Evolutionary conservation across 2,888 invertebrate genomes (phyloP), one percentile per base, ranked within the genome.

Genomic region (Tinea semifulvella): DNA sequence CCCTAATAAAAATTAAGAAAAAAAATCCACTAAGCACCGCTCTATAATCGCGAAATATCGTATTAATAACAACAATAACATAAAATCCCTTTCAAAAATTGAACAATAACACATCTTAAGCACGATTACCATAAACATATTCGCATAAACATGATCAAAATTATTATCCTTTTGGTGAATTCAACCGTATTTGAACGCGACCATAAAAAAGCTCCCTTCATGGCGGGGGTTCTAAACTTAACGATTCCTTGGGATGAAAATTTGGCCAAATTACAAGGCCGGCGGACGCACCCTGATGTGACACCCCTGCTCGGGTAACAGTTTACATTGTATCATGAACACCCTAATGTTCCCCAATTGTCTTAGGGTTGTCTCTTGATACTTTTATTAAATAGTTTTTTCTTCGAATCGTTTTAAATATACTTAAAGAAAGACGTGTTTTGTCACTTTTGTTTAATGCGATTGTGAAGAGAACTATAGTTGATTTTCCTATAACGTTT

Each of bases 291-390:
- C 36, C 43, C 43, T 43, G 28, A 19, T 25, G 60, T 56, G 62
- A 64, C 68, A 69, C 75, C 77, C 79, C 63, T 61, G 56, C 53
- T 54, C 50, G 53, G 50, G 58, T 47, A 20, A 42, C 36, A 65
- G 77, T 76, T 77, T 74, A 77, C 76, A 74, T 72, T 76, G 79
- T 79, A 76, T 74, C 67, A 65, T 58, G 75, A 70, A 71, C 74
- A 75, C 79, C 76, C 77, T 77, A 79, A 79, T 75, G 73, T 64
- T 67, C 58, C 63, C 68, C 63, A 64, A 69, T 75, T 70, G 68
- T 62, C 51, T 53, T 61, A 77, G 72, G 79, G 77, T 50, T 75
- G 67, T 1, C 57, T 47, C 46, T 38, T 40, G 35, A 13, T 35
- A n/a, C n/a, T n/a, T n/a, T n/a, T n/a, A n/a, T n/a, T n/a, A n/a